Evolutionary conservation across 2,888 invertebrate genomes (phyloP), one percentile per base, ranked within the genome.

Genomic region (Rosalia funebris): DNA sequence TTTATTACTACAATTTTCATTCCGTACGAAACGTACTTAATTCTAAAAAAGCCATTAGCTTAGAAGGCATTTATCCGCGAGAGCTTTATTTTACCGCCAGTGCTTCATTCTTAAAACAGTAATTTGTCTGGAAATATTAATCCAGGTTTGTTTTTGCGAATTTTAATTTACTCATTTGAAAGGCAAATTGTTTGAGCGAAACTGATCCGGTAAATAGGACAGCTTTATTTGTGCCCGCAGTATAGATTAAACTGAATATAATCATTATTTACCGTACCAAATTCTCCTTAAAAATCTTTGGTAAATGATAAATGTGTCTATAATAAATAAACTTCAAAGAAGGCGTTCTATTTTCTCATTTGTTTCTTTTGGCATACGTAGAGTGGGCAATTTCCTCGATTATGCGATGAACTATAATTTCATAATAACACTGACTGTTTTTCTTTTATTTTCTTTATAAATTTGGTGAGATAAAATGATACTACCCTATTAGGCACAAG

Each of bases 111-210:
- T 65, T 62, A 48, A 64, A 65, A 61, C 62, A 60, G 63, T 68
- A 65, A 69, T 70, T 70, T 67, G 62, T 67, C 62, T 61, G 55
- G 65, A 63, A 69, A 69, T 64, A 68, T 66, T 66, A 71, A 71
- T 69, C 65, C 63, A 62, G 68, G 66, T 68, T 68, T 65, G 63
- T 63, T 65, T 65, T 62, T 60, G 57, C 60, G 61, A 63, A 69
- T 66, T 66, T 64, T 66, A 64, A 67, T 62, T 62, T 37, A 36
- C 65, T 65, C 58, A 68, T 68, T 68, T 67, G 59, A 66, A 66
- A 68, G 63, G 63, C 59, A 71, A 64, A 69, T 68, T 67, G 62
- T 64, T 59, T 52, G 46, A 45, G 42, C 56, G 60, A 60, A 66
- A 69, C 61, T 63, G 57, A 62, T 55, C 50, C 55, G 61, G 46